These are phyloP conservation scores for Spongilla lacustris DNA, from an alignment of 37 sponge, comb jelly and placozoan genomes.

Conservation along the genomic window DNA sequence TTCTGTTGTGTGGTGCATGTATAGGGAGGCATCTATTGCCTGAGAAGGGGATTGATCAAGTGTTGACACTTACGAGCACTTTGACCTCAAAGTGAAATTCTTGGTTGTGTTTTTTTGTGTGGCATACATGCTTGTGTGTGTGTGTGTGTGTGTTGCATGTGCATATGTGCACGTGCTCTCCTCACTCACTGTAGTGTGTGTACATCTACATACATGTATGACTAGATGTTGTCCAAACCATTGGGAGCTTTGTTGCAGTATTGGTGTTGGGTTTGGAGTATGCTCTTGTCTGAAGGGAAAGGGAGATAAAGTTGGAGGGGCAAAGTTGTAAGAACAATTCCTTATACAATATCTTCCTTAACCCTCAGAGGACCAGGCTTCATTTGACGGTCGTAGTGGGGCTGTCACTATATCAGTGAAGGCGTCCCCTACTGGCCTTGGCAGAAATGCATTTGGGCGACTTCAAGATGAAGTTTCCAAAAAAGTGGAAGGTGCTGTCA, in stretches of 20 bases:
- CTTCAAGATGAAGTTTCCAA: not conserved
- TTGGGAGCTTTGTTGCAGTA: no score
- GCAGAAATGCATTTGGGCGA: not conserved
- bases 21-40: no score
- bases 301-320: not conserved
- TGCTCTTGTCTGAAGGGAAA: not conserved
- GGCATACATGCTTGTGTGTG: not conserved
- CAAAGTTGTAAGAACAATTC: not conserved
- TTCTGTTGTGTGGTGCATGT: no score
- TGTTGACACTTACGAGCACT: no score
- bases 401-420: not conserved
- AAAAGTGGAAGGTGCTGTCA: constrained; percentile 2
- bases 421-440: not conserved
- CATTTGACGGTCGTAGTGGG: not conserved
- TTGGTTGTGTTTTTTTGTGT: not conserved
- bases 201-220: not conserved
- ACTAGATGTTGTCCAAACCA: no score
- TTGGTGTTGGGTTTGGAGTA: no score
- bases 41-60: no score
- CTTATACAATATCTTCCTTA: not conserved
- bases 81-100: no score
- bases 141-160: not conserved
- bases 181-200: no score
- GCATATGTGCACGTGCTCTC: no score
- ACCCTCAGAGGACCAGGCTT: not conserved